Base-by-base conservation (phyloP, 2,888 invertebrate genomes). In the Lasioglossum vierecki region DNA sequence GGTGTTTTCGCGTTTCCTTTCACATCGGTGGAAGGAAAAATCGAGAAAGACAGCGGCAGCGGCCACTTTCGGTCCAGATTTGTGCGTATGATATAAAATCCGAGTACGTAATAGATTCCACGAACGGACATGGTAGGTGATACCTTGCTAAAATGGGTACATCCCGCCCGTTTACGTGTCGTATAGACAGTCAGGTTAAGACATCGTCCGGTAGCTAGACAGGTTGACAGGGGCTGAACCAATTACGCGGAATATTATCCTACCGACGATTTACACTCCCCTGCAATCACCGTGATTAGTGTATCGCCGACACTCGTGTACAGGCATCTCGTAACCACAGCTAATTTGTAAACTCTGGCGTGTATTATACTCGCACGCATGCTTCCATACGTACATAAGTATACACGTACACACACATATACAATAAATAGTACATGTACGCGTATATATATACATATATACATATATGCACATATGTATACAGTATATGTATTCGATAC, bases 191-290 rank as follows among this genome's bases (percentile, higher is more conserved):
- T 88, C 88, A 87, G 93, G 93, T 93, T 93, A 93, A 93, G 93
- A 93, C 92, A 92, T 93, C 92, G 93, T 93, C 90, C 91, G 89
- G 91, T 87, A 91, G 92, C 88, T 89, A 92, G 93, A 94, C 93
- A 93, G 93, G 91, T 94, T 94, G 94, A 94, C 94, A 94, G 93
- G 92, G 92, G 91, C 94, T 93, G 93, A 92, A 93, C 93, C 94
- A 94, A 94, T 94, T 94, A 94, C 93, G 92, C 90, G 88, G 92
- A 91, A 93, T 93, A 94, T 92, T 94, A 94, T 94, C 93, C 91
- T 90, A 86, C 92, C 92, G 91, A 92, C 93, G 92, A 92, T 92
- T 91, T 92, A 87, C 93, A 89, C 92, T 92, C 91, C 91, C 90
- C 93, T 92, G 94, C 94, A 94, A 94, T 94, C 93, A 94, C 88